phyloP scores from a whole-genome alignment of 2,797 vertebrate species.

The Acrocephalus scirpaceus region DNA sequence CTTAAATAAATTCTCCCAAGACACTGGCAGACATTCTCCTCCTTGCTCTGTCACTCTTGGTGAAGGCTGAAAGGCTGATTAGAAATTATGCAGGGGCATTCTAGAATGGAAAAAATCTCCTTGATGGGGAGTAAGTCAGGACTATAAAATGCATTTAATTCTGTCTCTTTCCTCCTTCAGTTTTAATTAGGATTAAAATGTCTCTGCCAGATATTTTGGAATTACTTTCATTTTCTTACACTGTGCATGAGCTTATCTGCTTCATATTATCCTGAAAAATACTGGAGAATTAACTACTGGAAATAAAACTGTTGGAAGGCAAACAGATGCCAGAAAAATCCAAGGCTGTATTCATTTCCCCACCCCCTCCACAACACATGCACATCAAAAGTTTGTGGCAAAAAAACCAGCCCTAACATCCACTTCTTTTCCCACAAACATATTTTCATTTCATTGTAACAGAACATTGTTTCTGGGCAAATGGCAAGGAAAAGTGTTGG shows the following conservation, averaged over 20 bases:
- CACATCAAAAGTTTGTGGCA: neutral
- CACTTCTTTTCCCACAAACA: neutral
- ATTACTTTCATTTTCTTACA: conserved; percentile 29
- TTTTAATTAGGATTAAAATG: conserved; percentile 57
- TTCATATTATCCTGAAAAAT: neutral
- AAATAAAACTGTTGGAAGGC: neutral
- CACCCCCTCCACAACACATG: neutral
- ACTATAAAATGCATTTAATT: neutral
- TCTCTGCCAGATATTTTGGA: neutral
- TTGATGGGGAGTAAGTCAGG: neutral
- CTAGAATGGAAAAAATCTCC: conserved; percentile 11
- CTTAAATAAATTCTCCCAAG: conserved; percentile 52
- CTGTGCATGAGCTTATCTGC: neutral
- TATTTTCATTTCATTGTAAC: neutral
- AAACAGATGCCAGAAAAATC: neutral
- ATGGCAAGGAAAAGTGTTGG: neutral
- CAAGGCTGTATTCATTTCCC: neutral
- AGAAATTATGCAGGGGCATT: conserved; percentile 30
- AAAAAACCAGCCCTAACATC: neutral
- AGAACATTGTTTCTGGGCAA: neutral
- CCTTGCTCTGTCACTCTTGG: conserved; percentile 30
- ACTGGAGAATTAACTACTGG: neutral
- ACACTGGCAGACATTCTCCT: neutral
- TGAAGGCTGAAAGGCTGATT: conserved; percentile 5
- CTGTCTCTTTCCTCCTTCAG: neutral